Percentiles rank a stretch among this genome's conserved stretches.
Evolutionary conservation across 2,113 vertebrate species (phyloP).

Genomic region (Erinaceus europaeus): DNA sequence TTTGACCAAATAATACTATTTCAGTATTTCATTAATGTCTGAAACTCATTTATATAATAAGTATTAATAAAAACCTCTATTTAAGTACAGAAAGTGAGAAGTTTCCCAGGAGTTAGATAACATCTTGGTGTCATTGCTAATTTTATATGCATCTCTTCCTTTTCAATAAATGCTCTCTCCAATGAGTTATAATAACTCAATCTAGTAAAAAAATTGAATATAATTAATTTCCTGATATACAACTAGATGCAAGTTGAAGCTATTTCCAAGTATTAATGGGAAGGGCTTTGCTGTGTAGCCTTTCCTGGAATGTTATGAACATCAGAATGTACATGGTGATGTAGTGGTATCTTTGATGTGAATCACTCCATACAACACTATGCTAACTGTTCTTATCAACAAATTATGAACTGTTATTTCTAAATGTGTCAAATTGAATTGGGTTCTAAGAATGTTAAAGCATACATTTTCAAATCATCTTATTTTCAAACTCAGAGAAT

Average conservation of each 20-base stretch:
- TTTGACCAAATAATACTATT: neutral
- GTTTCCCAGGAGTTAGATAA: neutral
- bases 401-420: neutral
- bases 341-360: neutral
- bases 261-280: neutral
- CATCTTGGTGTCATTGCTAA: neutral
- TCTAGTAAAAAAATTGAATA: neutral
- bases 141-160: neutral
- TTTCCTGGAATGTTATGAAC: neutral
- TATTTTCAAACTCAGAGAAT: conserved; percentile 7
- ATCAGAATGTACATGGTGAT: neutral
- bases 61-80: neutral
- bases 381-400: neutral
- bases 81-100: neutral
- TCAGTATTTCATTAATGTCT: neutral
- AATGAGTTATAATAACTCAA: neutral
- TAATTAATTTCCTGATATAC: neutral
- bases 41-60: neutral
- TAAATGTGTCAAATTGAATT: neutral
- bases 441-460: neutral
- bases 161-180: neutral
- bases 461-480: conserved; percentile 18
- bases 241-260: neutral
- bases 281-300: neutral
- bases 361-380: neutral